Evolutionary conservation across 2,113 vertebrate genomes (phyloP), one percentile per base, ranked within the genome.

Genomic region (Ochotona curzoniae): DNA sequence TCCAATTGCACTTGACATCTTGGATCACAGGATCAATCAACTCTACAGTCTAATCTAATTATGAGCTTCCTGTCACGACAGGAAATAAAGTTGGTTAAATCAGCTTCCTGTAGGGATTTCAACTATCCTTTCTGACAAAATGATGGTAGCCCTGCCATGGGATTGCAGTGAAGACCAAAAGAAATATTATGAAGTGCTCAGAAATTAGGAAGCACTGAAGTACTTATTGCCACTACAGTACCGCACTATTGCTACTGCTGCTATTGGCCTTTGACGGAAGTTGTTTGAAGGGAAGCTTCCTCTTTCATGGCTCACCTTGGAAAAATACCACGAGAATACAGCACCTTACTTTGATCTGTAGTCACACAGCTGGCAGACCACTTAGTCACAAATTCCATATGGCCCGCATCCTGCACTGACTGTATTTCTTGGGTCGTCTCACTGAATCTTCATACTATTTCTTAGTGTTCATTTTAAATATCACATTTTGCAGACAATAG

Each of bases 41-140:
- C 25, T 32, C 51, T 17, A 12, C 51, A 80, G 23, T 71, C 9
- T 1, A 20, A 18, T 82, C 78, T 86, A 69, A 83, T 88, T 93
- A 67, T 92, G 30, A 47, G 83, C 15, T 75, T 94, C 28, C 54
- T 83, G 13, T 51, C 25, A 14, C 15, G 35, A 63, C 5, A 73
- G 25, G 81, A 7, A 81, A 90, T 28, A 38, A 14, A 6, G 38
- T 92, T 81, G 74, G 35, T 54, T 73, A 90, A 78, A 35, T n/a
- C 76, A 38, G 25, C 35, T 86, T 92, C 30, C 80, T 83, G 82
- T 26, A 8, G 67, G 35, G 30, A 89, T 57, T 88, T 92, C 54
- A 90, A 83, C 73, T 85, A 73, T 4, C 67, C 76, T 60, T 51
- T 64, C 70, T 83, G 67, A 93, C 49, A 91, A 81, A 49, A 63